phyloP scores from a whole-genome alignment of 2,888 invertebrate species.

The Spisula subtruncata region DNA sequence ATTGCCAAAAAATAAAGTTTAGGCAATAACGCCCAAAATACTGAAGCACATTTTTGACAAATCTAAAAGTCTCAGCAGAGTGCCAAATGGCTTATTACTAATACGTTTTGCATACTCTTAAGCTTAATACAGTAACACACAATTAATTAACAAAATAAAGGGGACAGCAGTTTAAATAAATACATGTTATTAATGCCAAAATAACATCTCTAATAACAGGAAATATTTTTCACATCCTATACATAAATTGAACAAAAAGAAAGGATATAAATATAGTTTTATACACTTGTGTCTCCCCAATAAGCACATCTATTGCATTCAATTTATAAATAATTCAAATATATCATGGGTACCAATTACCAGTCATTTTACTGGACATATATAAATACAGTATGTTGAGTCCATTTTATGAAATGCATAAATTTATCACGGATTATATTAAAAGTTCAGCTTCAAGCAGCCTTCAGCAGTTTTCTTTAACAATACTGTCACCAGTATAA shows the following conservation, averaged over 20 bases:
- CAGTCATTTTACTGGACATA: not conserved
- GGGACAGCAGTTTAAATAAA: too few relatives aligned
- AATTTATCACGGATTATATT: not conserved
- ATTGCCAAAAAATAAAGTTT: not conserved
- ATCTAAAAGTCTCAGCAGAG: too few relatives aligned
- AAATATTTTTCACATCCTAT: too few relatives aligned
- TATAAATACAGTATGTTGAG: not conserved
- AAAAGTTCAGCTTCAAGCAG: not conserved
- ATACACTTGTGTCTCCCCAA: not conserved
- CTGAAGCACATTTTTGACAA: not conserved
- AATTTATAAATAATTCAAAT: too few relatives aligned
- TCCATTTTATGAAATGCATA: not conserved
- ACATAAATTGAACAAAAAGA: too few relatives aligned
- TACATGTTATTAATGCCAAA: too few relatives aligned
- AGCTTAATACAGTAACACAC: too few relatives aligned
- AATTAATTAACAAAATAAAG: too few relatives aligned
- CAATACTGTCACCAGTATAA: not conserved
- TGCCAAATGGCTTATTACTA: too few relatives aligned
- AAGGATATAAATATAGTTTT: not conserved
- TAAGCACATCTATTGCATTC: not conserved
- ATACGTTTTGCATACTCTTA: too few relatives aligned
- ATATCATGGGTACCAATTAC: too few relatives aligned
- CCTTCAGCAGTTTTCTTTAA: not conserved
- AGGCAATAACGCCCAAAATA: not conserved
- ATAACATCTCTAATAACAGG: too few relatives aligned